A percentile compares a stretch with the other conserved stretches of the same genome.
These are phyloP conservation scores for Propithecus deckenii DNA, from an alignment of 2,797 vertebrate genomes.

Conservation along the genomic window DNA sequence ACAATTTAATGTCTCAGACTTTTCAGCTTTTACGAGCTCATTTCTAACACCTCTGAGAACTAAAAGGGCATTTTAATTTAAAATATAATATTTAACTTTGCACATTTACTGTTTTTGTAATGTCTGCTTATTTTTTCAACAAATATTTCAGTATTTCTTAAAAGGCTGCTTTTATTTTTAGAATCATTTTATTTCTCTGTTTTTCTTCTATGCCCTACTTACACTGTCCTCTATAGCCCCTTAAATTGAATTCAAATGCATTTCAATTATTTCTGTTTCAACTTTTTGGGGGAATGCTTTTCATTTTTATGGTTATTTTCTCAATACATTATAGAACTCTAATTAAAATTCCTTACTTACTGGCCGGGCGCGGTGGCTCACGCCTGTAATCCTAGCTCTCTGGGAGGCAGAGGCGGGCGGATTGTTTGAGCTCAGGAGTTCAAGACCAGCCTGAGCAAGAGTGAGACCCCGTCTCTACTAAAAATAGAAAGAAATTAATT, in stretches of 20 bases:
- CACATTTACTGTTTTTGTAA: slow-evolving; percentile 19
- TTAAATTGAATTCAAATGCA: slow-evolving; percentile 60
- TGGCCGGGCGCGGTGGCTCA: too few species aligned
- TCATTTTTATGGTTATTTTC: slow-evolving; percentile 34
- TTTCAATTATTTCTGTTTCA: slow-evolving; percentile 46
- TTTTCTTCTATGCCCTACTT: slow-evolving; percentile 44
- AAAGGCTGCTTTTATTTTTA: slow-evolving; percentile 49
- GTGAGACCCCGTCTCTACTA: too few species aligned
- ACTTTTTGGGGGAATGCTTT: slow-evolving; percentile 30
- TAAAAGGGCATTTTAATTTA: slow-evolving; percentile 48
- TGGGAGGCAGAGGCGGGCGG: too few species aligned
- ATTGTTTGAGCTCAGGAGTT: too few species aligned
- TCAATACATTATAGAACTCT: not conserved
- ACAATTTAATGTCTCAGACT: not conserved
- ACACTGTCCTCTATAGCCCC: slow-evolving; percentile 3
- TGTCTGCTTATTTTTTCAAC: slow-evolving; percentile 6
- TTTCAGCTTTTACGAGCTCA: not conserved
- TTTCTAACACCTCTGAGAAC: slow-evolving; percentile 21
- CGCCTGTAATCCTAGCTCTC: too few species aligned
- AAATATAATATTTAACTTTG: slow-evolving; percentile 57
- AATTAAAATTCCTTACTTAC: slow-evolving; percentile 52
- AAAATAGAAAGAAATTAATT: too few species aligned
- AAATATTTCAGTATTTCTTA: slow-evolving; percentile 31
- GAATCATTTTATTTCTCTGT: slow-evolving; percentile 31
- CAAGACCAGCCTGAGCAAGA: too few species aligned